Percentiles rank a stretch among this genome's conserved stretches.
phyloP scores from a whole-genome alignment of 2,113 vertebrate species.

The Nyctibius bracteatus region DNA sequence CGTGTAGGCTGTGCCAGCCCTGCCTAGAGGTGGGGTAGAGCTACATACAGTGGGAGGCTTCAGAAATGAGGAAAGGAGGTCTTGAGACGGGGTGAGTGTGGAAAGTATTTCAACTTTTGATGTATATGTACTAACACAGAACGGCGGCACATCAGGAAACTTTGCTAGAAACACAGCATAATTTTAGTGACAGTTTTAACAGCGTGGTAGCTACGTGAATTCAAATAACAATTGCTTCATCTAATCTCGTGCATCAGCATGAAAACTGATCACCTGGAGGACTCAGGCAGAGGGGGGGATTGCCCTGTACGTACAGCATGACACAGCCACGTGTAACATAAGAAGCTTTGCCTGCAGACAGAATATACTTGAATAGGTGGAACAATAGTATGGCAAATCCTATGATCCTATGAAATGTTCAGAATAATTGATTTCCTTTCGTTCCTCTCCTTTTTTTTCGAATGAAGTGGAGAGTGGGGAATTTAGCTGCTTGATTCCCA shows the following conservation, averaged over 20 bases:
- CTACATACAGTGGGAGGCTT: accelerated
- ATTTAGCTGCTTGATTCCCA: conserved; percentile 20
- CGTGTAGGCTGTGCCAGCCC: accelerated
- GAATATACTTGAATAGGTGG: neutral
- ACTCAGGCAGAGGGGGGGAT: neutral
- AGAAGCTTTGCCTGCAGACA: neutral
- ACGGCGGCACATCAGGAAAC: neutral
- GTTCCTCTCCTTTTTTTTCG: neutral
- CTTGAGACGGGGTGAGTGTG: neutral
- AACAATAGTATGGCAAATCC: neutral
- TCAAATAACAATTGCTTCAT: neutral
- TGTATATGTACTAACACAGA: neutral
- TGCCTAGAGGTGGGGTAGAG: neutral
- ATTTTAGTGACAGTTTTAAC: neutral
- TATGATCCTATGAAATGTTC: neutral
- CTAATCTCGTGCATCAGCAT: neutral
- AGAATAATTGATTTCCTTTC: neutral
- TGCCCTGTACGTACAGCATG: neutral
- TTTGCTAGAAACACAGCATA: accelerated
- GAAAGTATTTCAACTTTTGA: neutral
- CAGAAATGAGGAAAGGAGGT: too few species aligned
- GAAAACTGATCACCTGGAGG: neutral
- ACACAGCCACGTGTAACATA: neutral
- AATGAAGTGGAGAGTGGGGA: neutral
- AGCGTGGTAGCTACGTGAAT: neutral